Evolutionary conservation across 1,140 invertebrate species (phyloP).

Genomic region (Habropoda laboriosa): DNA sequence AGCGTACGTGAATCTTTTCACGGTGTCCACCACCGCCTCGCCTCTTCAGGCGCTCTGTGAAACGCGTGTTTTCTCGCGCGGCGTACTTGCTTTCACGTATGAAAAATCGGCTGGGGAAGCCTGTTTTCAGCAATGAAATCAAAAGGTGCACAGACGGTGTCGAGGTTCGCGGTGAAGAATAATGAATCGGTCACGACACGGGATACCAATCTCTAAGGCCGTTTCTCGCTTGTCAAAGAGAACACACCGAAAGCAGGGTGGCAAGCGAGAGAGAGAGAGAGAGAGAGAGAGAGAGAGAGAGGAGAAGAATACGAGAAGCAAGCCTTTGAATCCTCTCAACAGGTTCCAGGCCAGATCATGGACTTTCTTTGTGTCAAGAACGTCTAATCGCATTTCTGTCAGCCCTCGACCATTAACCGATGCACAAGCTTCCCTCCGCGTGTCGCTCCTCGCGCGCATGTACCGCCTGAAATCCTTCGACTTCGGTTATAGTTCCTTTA

Average conservation of each 20-base stretch:
- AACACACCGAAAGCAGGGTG: too few relatives aligned
- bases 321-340: slow-evolving; percentile 43
- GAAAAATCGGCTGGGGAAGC: background rate
- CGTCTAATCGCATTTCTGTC: slow-evolving; percentile 61
- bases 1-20: background rate
- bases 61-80: background rate
- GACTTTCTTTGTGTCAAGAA: slow-evolving; percentile 44
- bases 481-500: background rate
- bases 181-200: slow-evolving; percentile 1
- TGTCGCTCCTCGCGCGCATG: background rate
- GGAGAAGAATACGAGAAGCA: slow-evolving; percentile 16
- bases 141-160: too few relatives aligned
- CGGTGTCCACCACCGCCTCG: too few relatives aligned
- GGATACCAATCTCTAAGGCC: background rate
- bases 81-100: background rate
- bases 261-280: background rate
- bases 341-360: slow-evolving; percentile 41
- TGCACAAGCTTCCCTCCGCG: background rate
- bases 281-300: background rate
- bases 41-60: background rate
- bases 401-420: slow-evolving; percentile 29
- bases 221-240: slow-evolving; percentile 6
- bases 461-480: slow-evolving; percentile 8
- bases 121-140: too few relatives aligned
- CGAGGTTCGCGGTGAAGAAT: background rate